Conservation (phyloP, 2,113 vertebrate genomes). For the Motacilla tschutschensis region DNA sequence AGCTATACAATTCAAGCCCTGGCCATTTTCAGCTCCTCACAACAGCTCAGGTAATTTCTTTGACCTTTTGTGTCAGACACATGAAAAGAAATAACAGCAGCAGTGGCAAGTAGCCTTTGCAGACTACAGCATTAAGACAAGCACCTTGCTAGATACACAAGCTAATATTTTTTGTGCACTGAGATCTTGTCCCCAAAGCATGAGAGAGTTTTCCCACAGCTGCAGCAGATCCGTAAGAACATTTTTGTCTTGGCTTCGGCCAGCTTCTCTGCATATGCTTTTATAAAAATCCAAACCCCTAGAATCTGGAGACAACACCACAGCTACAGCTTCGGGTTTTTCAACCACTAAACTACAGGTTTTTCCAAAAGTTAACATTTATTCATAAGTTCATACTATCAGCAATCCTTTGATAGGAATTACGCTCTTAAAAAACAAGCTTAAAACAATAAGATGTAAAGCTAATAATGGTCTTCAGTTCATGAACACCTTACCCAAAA, state of each 20-base stretch:
- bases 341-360: slow-evolving; percentile 34
- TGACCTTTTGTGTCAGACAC: background rate
- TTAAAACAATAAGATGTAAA: slow-evolving; percentile 48
- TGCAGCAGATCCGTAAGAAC: background rate
- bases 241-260: background rate
- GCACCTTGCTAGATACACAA: background rate
- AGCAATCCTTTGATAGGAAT: slow-evolving; percentile 28
- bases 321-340: background rate
- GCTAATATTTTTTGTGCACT: background rate
- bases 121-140: background rate
- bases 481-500: slow-evolving; percentile 34
- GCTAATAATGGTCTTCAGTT: slow-evolving; percentile 31
- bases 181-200: background rate
- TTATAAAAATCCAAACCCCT: background rate
- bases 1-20: background rate
- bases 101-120: background rate
- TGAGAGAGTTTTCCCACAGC: background rate
- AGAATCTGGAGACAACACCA: background rate
- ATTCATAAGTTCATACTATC: slow-evolving; percentile 52
- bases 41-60: background rate
- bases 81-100: background rate
- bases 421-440: slow-evolving; percentile 39
- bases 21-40: background rate
- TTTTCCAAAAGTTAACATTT: slow-evolving; percentile 65
- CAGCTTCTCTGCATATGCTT: background rate